Conservation (phyloP, 2,113 vertebrate species). For the Neolamprologus sp. region DNA sequence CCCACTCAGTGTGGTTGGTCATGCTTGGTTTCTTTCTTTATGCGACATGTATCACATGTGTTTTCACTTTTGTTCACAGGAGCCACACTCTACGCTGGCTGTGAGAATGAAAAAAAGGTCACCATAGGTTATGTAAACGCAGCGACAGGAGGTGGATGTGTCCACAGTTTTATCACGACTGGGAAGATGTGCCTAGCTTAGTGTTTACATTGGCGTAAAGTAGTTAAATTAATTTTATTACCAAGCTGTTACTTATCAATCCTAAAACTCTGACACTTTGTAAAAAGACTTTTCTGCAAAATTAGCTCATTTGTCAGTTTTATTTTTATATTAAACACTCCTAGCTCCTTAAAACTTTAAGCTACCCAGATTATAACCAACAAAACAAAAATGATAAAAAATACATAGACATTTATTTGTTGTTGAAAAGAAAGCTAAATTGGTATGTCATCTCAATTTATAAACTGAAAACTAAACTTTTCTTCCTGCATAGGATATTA, state of each 20-base stretch:
- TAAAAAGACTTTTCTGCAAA: accelerated
- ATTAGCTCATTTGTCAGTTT: accelerated
- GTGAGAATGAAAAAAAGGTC: not conserved
- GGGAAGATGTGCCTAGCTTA: accelerated
- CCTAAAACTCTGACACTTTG: accelerated
- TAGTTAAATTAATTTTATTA: accelerated
- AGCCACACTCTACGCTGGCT: accelerated
- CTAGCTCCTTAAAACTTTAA: accelerated
- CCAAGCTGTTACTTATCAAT: accelerated
- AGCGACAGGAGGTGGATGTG: accelerated
- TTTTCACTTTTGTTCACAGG: not conserved
- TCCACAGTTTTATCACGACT: accelerated
- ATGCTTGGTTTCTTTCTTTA: not conserved
- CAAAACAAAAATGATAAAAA: accelerated
- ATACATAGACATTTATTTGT: accelerated
- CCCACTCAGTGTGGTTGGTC: accelerated
- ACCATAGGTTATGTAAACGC: accelerated
- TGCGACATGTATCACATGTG: accelerated
- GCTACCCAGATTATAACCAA: accelerated
- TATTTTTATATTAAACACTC: not conserved
- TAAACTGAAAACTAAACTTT: not conserved
- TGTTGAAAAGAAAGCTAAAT: accelerated
- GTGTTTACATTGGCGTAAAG: not conserved
- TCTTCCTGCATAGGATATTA: accelerated
- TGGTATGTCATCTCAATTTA: not conserved